Base-by-base conservation (phyloP, 2,113 vertebrate genomes). In the Phalacrocorax carbo region DNA sequence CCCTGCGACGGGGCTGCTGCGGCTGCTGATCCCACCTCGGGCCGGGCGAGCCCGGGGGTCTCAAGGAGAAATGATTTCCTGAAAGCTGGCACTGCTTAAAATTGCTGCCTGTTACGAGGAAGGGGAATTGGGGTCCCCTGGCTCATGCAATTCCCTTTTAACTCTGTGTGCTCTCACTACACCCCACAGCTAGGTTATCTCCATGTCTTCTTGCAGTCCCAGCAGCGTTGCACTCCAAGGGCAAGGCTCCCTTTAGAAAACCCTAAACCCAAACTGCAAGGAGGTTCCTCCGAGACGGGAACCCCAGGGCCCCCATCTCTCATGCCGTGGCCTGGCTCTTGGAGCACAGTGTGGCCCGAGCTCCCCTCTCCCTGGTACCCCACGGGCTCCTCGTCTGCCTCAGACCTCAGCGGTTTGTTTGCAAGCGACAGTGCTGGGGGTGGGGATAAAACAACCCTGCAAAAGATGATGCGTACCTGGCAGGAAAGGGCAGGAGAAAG, bases 271-370 rank as follows among this genome's bases (percentile, higher is more conserved):
- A 58, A 38, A 30, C 21, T 48, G 36, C 16, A 34, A 3, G 5
- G 69, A 64, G 30, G 18, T 21, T 60, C 40, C 34, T 81, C 34
- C 0, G 0, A 48, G 80, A 81, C 29, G 38, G 20, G 23, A 54
- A 40, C 7, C n/a, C 58, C 58, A 9, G 0, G 1, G 40, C 34
- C 38, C 9, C 23, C 9, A 4, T 38, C 27, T 51, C 32, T 51
- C 30, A 25, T 0, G 0, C 81, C 0, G 0, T 5, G 29, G 36
- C 18, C 70, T 21, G 49, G 4, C 38, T 36, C 66, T 77, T 0
- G 0, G 60, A 54, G 27, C 22, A 1, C 58, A 66, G 62, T 1
- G 6, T 0, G 1, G 54, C 38, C 36, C 44, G 36, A 42, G 29
- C 19, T 72, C 17, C 68, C n/a, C 49, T 66, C 48, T 78, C n/a